A percentile compares a stretch with the other conserved stretches of the same genome.
Evolutionary conservation across 2,113 vertebrate genomes (phyloP).

Genomic region (Oreotrochilus melanogaster): DNA sequence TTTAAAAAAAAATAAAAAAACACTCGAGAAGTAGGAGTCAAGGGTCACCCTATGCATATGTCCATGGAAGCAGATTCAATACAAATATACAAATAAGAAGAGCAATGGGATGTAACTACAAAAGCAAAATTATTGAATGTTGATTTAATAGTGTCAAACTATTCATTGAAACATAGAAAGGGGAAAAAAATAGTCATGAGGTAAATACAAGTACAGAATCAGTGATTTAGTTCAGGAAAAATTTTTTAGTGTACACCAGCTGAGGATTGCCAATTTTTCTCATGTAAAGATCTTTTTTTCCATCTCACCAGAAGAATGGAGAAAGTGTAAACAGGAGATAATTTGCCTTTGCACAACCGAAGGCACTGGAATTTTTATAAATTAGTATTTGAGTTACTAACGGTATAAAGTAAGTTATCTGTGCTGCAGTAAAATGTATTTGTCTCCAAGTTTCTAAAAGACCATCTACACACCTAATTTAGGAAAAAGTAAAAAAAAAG

Average conservation of each 20-base stretch:
- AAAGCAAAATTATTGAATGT: background rate
- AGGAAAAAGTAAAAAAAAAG: background rate
- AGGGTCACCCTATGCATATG: background rate
- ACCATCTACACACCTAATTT: background rate
- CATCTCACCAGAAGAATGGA: background rate
- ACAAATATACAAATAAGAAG: background rate
- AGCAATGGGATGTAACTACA: accelerated
- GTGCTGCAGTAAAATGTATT: background rate
- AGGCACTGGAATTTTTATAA: background rate
- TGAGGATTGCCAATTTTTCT: background rate
- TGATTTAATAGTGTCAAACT: background rate
- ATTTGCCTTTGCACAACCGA: background rate
- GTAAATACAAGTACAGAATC: background rate
- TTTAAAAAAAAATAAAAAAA: background rate
- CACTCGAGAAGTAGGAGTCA: background rate
- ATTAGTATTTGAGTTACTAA: background rate
- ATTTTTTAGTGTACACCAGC: background rate
- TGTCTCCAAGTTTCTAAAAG: background rate
- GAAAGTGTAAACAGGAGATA: background rate
- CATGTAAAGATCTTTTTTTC: background rate
- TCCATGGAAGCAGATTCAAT: background rate
- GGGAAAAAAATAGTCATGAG: background rate
- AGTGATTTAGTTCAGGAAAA: background rate
- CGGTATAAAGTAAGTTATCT: background rate
- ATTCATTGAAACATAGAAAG: background rate